These are phyloP conservation scores for Bombus pyrosoma DNA, from an alignment of 1,140 invertebrate species.

Conservation along the genomic window DNA sequence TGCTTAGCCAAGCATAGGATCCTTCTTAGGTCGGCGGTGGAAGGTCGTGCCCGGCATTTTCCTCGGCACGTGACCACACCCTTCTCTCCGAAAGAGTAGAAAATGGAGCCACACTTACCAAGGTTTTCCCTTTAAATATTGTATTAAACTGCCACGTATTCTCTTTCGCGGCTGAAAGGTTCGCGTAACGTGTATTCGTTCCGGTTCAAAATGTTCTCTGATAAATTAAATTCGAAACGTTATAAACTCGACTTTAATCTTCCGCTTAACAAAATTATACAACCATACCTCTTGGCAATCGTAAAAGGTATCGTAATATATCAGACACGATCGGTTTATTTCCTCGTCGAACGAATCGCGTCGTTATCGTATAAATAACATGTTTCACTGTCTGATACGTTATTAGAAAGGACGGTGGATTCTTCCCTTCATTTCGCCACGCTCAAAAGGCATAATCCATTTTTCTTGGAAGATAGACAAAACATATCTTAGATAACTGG, in stretches of 20 bases:
- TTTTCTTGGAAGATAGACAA: conserved; percentile 62
- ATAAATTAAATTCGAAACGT: background rate
- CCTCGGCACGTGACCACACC: conserved; percentile 69
- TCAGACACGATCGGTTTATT: background rate
- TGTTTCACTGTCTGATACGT: background rate
- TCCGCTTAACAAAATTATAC: background rate
- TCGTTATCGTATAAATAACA: background rate
- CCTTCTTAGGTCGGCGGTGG: conserved; percentile 54
- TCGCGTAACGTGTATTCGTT: conserved; percentile 22
- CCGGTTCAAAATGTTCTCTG: background rate
- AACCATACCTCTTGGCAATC: background rate
- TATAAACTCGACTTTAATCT: background rate
- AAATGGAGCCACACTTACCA: conserved; percentile 65
- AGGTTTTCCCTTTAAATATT: conserved; percentile 71
- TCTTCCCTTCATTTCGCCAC: conserved; percentile 28
- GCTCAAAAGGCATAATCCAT: conserved; percentile 56
- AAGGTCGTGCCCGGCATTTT: conserved; percentile 69
- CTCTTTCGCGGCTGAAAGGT: conserved; percentile 37
- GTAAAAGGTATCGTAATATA: background rate
- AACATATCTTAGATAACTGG: conserved; percentile 69
- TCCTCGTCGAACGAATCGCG: background rate
- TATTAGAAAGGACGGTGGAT: background rate
- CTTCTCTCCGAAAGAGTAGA: conserved; percentile 48
- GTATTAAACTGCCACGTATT: conserved; percentile 74
- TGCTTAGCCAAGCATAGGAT: conserved; percentile 35